These are phyloP conservation scores for Misgurnus mizolepis DNA, from an alignment of 2,113 vertebrate species.

Conservation along the genomic window DNA sequence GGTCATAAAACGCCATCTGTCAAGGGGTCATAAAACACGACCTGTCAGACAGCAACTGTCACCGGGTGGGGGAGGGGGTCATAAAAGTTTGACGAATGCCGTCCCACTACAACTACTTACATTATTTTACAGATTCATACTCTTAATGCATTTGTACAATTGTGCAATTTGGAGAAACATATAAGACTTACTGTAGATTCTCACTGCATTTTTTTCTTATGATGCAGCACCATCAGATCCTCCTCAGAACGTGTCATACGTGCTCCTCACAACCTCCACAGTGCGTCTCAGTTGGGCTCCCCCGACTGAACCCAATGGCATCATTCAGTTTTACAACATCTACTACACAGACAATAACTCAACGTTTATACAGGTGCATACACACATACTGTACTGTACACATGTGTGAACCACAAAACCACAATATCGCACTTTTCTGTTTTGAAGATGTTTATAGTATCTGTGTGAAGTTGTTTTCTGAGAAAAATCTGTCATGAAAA, in stretches of 20 bases:
- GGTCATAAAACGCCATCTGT: no score
- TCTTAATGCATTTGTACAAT: no score
- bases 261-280: slow-evolving; percentile 80
- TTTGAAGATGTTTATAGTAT: background rate
- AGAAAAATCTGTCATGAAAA: no score
- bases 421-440: background rate
- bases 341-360: slow-evolving; percentile 48
- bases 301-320: slow-evolving; percentile 86
- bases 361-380: slow-evolving; percentile 32
- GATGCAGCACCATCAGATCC: slow-evolving; percentile 84
- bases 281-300: slow-evolving; percentile 83
- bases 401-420: background rate
- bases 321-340: slow-evolving; percentile 60
- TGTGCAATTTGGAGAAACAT: no score
- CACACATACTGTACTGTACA: slow-evolving; percentile 1
- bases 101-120: no score
- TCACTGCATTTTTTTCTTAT: background rate
- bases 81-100: no score
- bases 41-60: no score
- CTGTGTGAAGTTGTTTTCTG: no score
- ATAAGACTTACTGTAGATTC: background rate
- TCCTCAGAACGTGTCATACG: slow-evolving; percentile 80
- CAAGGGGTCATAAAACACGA: no score
- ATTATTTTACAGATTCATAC: no score
- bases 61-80: no score